Base-by-base conservation (phyloP, 2,888 invertebrate species). In the Calliphora vomitoria region DNA sequence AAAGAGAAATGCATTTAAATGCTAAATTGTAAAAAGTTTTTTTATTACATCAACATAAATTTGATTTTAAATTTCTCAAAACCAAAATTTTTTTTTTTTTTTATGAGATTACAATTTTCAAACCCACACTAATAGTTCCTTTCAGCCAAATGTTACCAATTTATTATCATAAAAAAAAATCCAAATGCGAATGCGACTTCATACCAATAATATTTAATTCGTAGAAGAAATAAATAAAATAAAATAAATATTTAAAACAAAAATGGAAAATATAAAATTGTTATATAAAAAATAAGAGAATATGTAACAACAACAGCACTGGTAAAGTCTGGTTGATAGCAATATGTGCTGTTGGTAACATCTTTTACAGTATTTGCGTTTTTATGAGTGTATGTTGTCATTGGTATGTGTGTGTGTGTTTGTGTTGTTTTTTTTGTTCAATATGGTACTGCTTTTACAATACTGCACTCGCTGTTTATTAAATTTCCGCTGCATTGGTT, bases 401-500 rank as follows among this genome's bases (percentile, higher is more conserved):
- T 31, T 62, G 1, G 15, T 35, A 4, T 53, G 35, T 50, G 25
- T 5, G 18, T 47, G 15, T 47, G 15, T n/a, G 15, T 31, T 2
- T 38, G 38, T 25, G 11, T 4, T 41, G 53, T 79, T 58, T 53
- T 71, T 35, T 62, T 68, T 60, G n/a, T 82, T 64, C 11, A 25
- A 35, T 68, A 6, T 20, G 18, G 44, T 44, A 44, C 11, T 62
- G 53, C 58, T 74, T 74, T 31, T 38, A 20, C 25, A 78, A 10
- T 64, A 15, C 13, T 71, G 55, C 75, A 76, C 62, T 72, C 72
- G 81, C 76, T 85, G 76, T 82, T 85, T 76, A 85, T 76, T 81
- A 76, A 85, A 85, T 85, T 85, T 81, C 76, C 81, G 85, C 81
- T 85, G 81, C 85, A 76, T 81, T 85, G 76, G 76, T 81, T 85